Base-by-base conservation (phyloP, 2,888 invertebrate species). In the Acronicta aceris region DNA sequence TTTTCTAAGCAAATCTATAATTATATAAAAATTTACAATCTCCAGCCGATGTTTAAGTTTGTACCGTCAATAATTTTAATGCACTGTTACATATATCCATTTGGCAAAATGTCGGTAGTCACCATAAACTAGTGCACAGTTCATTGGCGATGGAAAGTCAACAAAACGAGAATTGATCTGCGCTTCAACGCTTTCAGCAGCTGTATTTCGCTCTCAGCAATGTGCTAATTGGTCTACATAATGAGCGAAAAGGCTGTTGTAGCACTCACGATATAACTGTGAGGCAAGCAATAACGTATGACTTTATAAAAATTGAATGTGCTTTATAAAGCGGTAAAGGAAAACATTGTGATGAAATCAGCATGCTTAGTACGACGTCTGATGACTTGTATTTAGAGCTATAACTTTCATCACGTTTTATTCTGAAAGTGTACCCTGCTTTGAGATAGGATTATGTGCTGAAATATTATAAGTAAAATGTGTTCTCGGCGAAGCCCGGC, bases 181-280 rank as follows among this genome's bases (percentile, higher is more conserved):
- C 27, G 46, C 27, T 30, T 15, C 10, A 46, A 27, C 10, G 30
- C 27, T 46, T n/a, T 30, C 15, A 27, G 13, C 8, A 45, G 46
- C 30, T 27, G 46, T 16, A 21, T 2, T 21, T 30, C 10, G 7
- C 30, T 30, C 27, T 5, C n/a, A 30, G 46, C 9, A 8, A 46
- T 4, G 46, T 46, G 46, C 27, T 46, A 27, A 46, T 46, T 46
- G 8, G 27, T n/a, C n/a, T 10, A 6, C 42, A 17, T 43, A 25
- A 42, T 42, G 16, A 27, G 15, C 15, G 27, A 27, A 45, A 45
- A n/a, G 13, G 43, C 13, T 5, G 36, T 36, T 36, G 36, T 13
- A 36, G 3, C 13, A 13, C 13, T 36, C 13, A 13, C 0, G 1
- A 13, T 36, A 13, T 1, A 13, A 12, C 13, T 12, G 2, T 36